These are phyloP conservation scores for Clarias laeviceps DNA, from an alignment of 2,797 vertebrate genomes.

Conservation along the genomic window DNA sequence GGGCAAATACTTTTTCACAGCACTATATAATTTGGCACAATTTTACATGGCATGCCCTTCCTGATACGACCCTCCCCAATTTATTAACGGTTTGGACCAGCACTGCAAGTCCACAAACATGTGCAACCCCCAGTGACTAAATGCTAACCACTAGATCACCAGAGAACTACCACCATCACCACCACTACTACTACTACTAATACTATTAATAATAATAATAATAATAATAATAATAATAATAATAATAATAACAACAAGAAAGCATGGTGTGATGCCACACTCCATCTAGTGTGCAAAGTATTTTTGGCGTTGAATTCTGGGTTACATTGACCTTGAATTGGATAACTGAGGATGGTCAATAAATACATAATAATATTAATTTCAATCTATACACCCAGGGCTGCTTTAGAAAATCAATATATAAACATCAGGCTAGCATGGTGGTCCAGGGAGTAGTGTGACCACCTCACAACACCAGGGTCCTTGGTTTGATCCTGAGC, in stretches of 20 bases:
- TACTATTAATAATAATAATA: neutral
- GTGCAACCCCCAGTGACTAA: no score
- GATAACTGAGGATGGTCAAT: neutral
- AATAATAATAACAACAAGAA: neutral
- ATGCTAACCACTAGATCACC: no score
- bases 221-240: no score
- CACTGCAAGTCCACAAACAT: no score
- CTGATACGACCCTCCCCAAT: no score
- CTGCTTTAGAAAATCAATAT: neutral
- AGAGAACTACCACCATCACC: neutral
- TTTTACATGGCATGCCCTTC: no score
- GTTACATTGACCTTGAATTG: neutral
- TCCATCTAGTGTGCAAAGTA: neutral
- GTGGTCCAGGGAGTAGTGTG: neutral
- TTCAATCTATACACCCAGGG: neutral
- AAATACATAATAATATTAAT: neutral
- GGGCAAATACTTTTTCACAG: no score
- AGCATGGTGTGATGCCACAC: neutral
- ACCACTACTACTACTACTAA: neutral
- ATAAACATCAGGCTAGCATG: neutral
- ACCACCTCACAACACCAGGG: neutral
- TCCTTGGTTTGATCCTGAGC: slow-evolving; percentile 4
- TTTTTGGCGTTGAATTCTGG: neutral
- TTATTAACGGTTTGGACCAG: no score
- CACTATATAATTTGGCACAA: no score